A percentile compares a stretch with the other conserved stretches of the same genome.
Conservation (phyloP, 2,888 invertebrate genomes). For the Leptura quadrifasciata region DNA sequence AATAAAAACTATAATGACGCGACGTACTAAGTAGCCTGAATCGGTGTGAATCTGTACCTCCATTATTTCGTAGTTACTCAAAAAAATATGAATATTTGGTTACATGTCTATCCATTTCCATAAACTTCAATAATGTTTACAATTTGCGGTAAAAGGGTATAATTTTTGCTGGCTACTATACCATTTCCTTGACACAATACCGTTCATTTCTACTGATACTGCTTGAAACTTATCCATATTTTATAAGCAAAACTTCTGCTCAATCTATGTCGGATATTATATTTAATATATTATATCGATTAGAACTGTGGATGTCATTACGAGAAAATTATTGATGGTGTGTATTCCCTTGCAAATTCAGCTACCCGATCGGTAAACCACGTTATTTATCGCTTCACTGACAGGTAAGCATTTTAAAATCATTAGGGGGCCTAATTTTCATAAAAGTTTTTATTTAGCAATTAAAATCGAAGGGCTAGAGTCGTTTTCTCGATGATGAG, state of each 20-base stretch:
- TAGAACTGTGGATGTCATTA: constrained; percentile 2
- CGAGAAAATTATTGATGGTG: not conserved
- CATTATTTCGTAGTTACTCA: too few species aligned
- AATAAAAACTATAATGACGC: not conserved
- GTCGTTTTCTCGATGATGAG: constrained; percentile 20
- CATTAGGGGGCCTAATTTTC: not conserved
- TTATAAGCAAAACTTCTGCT: constrained; percentile 20
- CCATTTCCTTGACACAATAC: constrained; percentile 14
- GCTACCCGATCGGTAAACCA: not conserved
- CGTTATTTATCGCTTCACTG: not conserved
- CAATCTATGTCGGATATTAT: not conserved
- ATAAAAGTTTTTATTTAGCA: constrained; percentile 17
- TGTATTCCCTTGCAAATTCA: not conserved
- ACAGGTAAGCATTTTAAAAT: not conserved
- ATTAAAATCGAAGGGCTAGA: constrained; percentile 10
- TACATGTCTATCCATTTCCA: not conserved
- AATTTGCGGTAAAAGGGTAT: not conserved
- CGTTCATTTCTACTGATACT: constrained; percentile 13
- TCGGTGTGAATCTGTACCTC: too few species aligned
- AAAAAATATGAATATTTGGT: not conserved
- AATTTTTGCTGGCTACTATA: constrained; percentile 2
- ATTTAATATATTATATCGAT: not conserved
- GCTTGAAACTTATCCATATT: constrained; percentile 14
- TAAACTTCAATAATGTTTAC: constrained; percentile 5
- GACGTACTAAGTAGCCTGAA: not conserved